Conservation (phyloP, 1,140 invertebrate species). For the Leptinotarsa lineolata region DNA sequence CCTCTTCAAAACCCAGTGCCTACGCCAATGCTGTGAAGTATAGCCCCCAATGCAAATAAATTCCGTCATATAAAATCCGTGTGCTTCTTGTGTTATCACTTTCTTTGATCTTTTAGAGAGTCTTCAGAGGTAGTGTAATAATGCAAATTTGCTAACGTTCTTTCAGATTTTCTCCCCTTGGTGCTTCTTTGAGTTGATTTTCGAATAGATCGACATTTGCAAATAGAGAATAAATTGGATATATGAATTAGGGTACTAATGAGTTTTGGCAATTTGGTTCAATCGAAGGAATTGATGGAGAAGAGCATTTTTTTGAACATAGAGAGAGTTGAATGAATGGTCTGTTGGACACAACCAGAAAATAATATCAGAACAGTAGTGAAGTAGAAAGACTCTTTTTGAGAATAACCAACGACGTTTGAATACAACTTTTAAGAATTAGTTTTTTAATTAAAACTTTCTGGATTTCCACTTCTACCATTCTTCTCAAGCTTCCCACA, state of each 20-base stretch:
- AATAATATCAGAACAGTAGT: too few relatives aligned
- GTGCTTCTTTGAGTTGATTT: not conserved
- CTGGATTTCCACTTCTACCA: too few relatives aligned
- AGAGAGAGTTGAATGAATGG: too few relatives aligned
- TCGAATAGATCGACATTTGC: not conserved
- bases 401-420: too few relatives aligned
- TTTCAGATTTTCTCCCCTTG: not conserved
- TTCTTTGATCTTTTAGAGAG: not conserved
- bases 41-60: not conserved
- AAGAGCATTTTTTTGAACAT: too few relatives aligned
- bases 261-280: not conserved
- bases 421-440: too few relatives aligned
- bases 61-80: slow-evolving; percentile 3
- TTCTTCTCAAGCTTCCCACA: too few relatives aligned
- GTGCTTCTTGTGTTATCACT: not conserved
- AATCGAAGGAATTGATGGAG: too few relatives aligned
- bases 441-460: too few relatives aligned
- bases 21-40: not conserved
- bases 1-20: too few relatives aligned
- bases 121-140: slow-evolving; percentile 8
- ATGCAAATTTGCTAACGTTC: slow-evolving; percentile 8
- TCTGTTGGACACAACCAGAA: too few relatives aligned
- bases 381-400: too few relatives aligned
- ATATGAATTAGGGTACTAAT: not conserved
- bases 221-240: not conserved